phyloP scores from a whole-genome alignment of 2,888 invertebrate species.

The Hydroisotoma schaefferi region DNA sequence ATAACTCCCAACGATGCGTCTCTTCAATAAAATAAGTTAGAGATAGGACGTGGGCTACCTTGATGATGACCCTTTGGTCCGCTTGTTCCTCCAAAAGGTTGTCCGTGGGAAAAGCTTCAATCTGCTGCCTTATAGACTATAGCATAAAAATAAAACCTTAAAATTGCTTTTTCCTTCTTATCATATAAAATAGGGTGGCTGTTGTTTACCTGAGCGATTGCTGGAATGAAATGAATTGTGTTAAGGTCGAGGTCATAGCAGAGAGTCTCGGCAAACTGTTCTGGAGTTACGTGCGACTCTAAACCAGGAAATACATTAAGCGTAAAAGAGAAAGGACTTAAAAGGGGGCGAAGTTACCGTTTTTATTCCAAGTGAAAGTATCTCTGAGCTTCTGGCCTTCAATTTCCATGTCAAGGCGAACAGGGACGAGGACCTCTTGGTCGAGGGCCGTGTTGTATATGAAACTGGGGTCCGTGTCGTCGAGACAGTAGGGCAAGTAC shows the following conservation, averaged over 20 bases:
- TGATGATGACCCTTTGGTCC: constrained; percentile 92
- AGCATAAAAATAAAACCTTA: no score
- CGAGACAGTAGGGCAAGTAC: constrained; percentile 74
- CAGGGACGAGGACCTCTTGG: constrained; percentile 89
- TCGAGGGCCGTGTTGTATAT: constrained; percentile 90
- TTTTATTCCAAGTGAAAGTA: constrained; percentile 99
- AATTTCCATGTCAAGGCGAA: constrained; percentile 97
- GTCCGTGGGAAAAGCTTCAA: constrained; percentile 87
- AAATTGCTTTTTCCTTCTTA: no score
- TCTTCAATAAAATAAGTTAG: no score
- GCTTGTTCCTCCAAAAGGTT: constrained; percentile 76
- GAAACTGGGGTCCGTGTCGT: constrained; percentile 88
- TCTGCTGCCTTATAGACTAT: constrained; percentile 94
- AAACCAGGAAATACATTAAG: constrained; percentile 46
- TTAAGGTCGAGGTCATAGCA: constrained; percentile 93
- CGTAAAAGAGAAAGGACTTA: not conserved
- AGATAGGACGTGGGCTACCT: constrained; percentile 59
- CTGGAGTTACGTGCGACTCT: constrained; percentile 96
- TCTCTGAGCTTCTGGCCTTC: constrained; percentile 97
- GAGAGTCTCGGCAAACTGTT: constrained; percentile 98
- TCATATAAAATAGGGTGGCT: no score
- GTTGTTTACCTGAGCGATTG: constrained; percentile 88
- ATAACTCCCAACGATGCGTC: no score
- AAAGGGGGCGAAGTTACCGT: constrained; percentile 61
- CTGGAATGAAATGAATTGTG: constrained; percentile 93